Evolutionary conservation across 2,888 invertebrate species (phyloP), one percentile per base, ranked within the genome.

Genomic region (Zeuzera pyrina): DNA sequence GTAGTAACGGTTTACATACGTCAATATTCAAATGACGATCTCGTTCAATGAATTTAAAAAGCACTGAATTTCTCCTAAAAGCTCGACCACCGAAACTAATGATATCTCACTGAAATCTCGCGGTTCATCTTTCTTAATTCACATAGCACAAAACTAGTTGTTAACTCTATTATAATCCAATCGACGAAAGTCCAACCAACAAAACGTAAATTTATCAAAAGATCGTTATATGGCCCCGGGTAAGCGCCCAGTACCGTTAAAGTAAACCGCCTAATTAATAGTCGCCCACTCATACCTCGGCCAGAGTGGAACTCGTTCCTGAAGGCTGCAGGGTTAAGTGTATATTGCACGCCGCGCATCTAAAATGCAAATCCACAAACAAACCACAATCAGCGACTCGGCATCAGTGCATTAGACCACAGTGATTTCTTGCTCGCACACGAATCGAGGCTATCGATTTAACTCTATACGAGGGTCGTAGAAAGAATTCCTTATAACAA

Each of bases 401-500:
- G 60, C 55, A 67, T 54, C 55, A 55, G 60, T 60, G 62, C 63
- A 56, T 65, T 57, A 61, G n/a, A n/a, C n/a, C 65, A 61, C 49
- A 53, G 48, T 47, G 40, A 38, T 8, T 12, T 46, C 35, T 43
- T 50, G 49, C 49, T 52, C 54, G 49, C 10, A 12, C 57, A 57
- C 60, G 48, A 58, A 57, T 58, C 60, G 53, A 56, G 63, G 55
- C 74, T 72, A 81, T 81, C 73, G 81, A 83, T 81, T 77, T 57
- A 74, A 71, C 68, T 72, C 59, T 48, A 67, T 64, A 69, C 66
- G 63, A 68, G 67, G 66, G 62, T 62, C 66, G 65, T 62, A 62
- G 68, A 76, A 79, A 77, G 72, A 76, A 77, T 77, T 74, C 69
- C 74, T 73, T 77, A 77, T 68, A 81, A 81, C 83, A 81, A 83